phyloP scores from a whole-genome alignment of 2,888 invertebrate species.

The Cybosia mesomella region DNA sequence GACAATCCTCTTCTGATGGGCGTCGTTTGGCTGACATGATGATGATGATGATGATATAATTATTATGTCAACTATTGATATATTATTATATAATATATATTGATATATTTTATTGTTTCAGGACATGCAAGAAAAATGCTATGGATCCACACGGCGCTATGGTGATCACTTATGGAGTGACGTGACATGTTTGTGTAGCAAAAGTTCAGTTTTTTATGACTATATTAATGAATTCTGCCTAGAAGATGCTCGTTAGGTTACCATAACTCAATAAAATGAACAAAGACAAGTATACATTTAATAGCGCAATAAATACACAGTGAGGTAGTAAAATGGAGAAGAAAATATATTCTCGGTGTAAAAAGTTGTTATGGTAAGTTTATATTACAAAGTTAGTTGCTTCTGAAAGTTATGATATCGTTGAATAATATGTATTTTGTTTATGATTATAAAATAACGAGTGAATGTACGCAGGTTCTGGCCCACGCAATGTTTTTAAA shows the following conservation, averaged over 20 bases:
- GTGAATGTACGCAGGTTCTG: constrained; percentile 2
- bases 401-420: constrained; percentile 11
- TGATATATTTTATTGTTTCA: constrained; percentile 53
- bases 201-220: constrained; percentile 25
- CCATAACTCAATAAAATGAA: constrained; percentile 63
- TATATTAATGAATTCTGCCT: constrained; percentile 29
- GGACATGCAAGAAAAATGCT: constrained; percentile 42
- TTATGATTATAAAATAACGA: constrained; percentile 13
- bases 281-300: constrained; percentile 53
- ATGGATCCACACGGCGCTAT: constrained; percentile 35
- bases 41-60: no score
- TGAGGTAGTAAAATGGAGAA: constrained; percentile 72
- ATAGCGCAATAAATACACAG: constrained; percentile 50
- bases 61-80: no score
- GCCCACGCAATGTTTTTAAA: constrained; percentile 14
- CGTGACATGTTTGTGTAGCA: constrained; percentile 39
- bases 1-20: no score
- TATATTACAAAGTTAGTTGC: background rate
- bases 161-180: constrained; percentile 53
- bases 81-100: no score
- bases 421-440: constrained; percentile 15
- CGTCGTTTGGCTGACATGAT: no score
- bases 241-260: constrained; percentile 36
- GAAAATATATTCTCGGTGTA: constrained; percentile 57
- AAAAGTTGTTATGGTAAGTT: constrained; percentile 71